phyloP scores from a whole-genome alignment of 2,113 vertebrate genomes.

The Varanus komodoensis region DNA sequence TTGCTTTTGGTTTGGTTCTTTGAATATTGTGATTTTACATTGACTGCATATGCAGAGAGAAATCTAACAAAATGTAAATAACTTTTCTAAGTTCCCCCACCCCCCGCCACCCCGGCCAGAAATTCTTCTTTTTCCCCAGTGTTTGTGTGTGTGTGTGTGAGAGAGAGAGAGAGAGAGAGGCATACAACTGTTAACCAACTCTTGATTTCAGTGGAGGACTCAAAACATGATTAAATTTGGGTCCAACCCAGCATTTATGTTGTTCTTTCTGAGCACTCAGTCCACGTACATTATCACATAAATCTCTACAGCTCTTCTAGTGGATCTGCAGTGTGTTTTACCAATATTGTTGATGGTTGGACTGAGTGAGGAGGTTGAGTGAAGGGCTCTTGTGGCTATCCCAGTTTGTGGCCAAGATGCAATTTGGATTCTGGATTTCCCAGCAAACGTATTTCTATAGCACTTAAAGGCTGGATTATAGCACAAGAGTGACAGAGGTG shows the following conservation, averaged over 20 bases:
- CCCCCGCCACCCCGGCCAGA: neutral
- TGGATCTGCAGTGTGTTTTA: neutral
- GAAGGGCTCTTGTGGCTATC: neutral
- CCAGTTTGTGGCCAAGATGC: neutral
- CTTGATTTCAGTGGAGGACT: no score
- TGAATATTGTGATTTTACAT: neutral
- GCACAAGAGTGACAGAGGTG: neutral
- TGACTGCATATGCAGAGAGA: neutral
- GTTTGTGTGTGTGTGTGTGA: neutral
- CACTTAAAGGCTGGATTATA: neutral
- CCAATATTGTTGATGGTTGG: neutral
- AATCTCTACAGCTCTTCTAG: no score
- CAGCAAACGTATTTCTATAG: neutral
- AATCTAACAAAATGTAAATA: neutral
- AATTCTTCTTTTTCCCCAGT: neutral
- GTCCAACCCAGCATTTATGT: neutral
- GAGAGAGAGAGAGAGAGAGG: no score
- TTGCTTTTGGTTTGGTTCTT: neutral
- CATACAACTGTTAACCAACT: no score
- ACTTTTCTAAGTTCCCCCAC: neutral
- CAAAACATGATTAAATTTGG: no score
- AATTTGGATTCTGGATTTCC: neutral
- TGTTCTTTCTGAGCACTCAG: neutral
- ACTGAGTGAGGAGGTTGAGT: neutral
- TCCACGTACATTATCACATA: neutral